Percentiles rank a stretch among this genome's conserved stretches.
These are phyloP conservation scores for Agrilus biguttatus DNA, from an alignment of 2,888 invertebrate species.

Conservation along the genomic window DNA sequence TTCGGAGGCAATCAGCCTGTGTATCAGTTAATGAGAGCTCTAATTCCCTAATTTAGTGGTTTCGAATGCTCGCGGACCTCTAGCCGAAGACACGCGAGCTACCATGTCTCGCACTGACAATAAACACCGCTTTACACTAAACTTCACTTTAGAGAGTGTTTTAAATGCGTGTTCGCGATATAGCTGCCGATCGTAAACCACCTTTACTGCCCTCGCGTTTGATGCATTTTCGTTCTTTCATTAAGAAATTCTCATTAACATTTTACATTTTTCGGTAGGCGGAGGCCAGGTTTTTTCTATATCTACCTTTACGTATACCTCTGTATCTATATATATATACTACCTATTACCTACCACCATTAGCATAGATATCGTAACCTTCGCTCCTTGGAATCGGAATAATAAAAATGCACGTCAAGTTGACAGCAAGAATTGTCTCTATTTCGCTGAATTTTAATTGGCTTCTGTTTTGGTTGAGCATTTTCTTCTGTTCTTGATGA, in stretches of 20 bases:
- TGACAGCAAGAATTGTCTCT: too few relatives aligned
- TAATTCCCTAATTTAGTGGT: conserved; percentile 30
- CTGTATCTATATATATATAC: too few relatives aligned
- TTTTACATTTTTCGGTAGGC: conserved; percentile 20
- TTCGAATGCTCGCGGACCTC: conserved; percentile 18
- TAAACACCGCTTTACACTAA: conserved; percentile 18
- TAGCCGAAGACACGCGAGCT: conserved; percentile 17
- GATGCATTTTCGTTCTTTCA: conserved; percentile 1
- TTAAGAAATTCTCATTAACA: conserved; percentile 26
- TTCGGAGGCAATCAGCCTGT: conserved; percentile 19
- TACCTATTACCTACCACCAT: too few relatives aligned
- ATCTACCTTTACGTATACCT: too few relatives aligned
- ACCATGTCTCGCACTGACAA: conserved; percentile 13
- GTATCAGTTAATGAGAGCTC: conserved; percentile 32
- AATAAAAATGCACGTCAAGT: too few relatives aligned
- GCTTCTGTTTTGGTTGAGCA: too few relatives aligned
- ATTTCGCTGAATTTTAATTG: too few relatives aligned
- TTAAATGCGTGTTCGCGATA: conserved; percentile 19
- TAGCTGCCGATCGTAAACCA: conserved; percentile 16
- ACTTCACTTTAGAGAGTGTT: conserved; percentile 23
- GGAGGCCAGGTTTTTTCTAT: too few relatives aligned
- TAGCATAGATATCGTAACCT: too few relatives aligned
- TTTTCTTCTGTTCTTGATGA: too few relatives aligned
- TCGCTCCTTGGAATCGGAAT: too few relatives aligned
- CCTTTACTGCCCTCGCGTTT: conserved; percentile 14